phyloP scores from a whole-genome alignment of 1,140 invertebrate genomes.

The Zophobas atratus region DNA sequence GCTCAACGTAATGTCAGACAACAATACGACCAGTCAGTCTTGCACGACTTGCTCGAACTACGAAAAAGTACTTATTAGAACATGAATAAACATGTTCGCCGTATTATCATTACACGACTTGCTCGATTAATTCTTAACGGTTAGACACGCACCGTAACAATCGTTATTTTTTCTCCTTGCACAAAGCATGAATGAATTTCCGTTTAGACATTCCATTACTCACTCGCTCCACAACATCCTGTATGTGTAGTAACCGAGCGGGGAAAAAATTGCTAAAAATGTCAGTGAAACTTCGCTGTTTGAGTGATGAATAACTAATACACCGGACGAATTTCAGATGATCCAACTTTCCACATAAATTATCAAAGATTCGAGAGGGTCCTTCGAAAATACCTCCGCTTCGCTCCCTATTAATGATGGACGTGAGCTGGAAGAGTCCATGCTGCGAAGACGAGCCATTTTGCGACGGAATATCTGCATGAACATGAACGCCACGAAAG shows the following conservation, averaged over 20 bases:
- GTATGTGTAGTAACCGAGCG: neutral
- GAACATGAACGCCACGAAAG: no score
- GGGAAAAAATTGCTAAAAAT: neutral
- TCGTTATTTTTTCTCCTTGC: constrained; percentile 6
- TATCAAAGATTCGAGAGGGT: neutral
- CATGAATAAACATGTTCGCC: constrained; percentile 25
- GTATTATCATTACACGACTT: constrained; percentile 4
- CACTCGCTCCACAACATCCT: neutral
- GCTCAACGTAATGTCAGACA: neutral
- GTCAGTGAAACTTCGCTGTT: constrained; percentile 2
- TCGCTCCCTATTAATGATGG: neutral
- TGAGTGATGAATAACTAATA: constrained; percentile 14
- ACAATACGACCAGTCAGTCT: no score
- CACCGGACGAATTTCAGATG: constrained; percentile 1
- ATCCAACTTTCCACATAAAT: constrained; percentile 17
- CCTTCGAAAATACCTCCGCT: neutral
- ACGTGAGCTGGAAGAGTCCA: neutral
- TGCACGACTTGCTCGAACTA: neutral
- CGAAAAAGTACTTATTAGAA: constrained; percentile 5
- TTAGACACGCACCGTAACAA: constrained; percentile 22
- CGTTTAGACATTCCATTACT: constrained; percentile 17
- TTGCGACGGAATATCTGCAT: neutral
- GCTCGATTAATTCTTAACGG: constrained; percentile 32
- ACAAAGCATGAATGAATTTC: constrained; percentile 28
- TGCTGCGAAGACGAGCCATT: neutral